Conservation (phyloP, 2,113 vertebrate species). For the Tamias sibiricus region DNA sequence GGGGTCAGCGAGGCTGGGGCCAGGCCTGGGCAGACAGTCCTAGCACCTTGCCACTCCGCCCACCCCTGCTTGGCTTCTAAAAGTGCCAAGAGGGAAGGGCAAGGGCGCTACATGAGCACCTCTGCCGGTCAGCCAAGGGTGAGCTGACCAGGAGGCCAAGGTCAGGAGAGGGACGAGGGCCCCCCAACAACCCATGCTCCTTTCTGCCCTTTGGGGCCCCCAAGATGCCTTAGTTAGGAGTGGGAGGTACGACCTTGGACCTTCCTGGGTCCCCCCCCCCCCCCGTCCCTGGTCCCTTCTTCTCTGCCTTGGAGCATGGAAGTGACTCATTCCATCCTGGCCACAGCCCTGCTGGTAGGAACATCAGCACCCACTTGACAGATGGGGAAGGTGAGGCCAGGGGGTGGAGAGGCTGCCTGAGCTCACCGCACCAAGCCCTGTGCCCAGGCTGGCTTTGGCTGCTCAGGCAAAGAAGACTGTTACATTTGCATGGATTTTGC, state of each 20-base stretch:
- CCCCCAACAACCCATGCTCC: rapidly evolving
- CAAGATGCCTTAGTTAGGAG: not conserved
- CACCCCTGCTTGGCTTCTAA: not conserved
- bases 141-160: not conserved
- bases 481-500: not conserved
- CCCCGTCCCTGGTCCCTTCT: not conserved
- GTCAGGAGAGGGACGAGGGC: too few species aligned
- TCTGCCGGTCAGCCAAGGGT: not conserved
- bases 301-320: not conserved
- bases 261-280: not conserved
- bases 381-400: not conserved
- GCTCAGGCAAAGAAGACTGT: not conserved
- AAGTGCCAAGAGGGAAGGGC: not conserved
- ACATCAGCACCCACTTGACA: not conserved
- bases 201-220: not conserved
- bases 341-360: not conserved
- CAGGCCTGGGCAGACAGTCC: not conserved
- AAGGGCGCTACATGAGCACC: not conserved
- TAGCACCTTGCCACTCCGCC: not conserved
- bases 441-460: not conserved
- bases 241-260: not conserved
- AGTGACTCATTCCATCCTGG: not conserved
- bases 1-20: not conserved
- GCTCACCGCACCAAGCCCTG: not conserved
- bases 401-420: not conserved